phyloP scores from a whole-genome alignment of 2,797 vertebrate species.

The Falco berigora region DNA sequence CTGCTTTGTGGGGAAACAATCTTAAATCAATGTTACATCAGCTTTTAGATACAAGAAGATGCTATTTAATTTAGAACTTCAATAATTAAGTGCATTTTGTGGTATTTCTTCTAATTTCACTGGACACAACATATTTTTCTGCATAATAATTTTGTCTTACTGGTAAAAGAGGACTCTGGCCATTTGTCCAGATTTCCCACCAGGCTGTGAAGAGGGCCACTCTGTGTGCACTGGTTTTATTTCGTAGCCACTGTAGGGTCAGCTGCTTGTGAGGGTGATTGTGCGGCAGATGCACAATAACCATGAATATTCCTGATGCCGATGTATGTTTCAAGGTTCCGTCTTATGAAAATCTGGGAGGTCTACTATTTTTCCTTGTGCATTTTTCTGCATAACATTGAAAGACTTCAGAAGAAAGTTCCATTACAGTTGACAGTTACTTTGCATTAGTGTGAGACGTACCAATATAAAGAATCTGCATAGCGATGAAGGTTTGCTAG shows the following conservation, averaged over 20 bases:
- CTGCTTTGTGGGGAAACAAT: background rate
- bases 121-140: background rate
- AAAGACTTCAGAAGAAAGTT: background rate
- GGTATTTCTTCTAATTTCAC: background rate
- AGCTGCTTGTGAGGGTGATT: background rate
- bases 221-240: background rate
- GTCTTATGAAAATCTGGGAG: background rate
- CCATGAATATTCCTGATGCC: background rate
- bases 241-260: background rate
- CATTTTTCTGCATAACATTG: background rate
- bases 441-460: background rate
- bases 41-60: background rate
- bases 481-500: background rate
- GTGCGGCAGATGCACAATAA: background rate
- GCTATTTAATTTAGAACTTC: background rate
- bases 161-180: background rate
- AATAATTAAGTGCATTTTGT: background rate
- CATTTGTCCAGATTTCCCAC: background rate
- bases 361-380: background rate
- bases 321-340: background rate
- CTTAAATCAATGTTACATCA: background rate
- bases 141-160: background rate
- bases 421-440: background rate
- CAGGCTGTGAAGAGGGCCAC: background rate
- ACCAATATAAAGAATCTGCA: background rate